phyloP scores from a whole-genome alignment of 2,113 vertebrate species.

The Equus przewalskii region DNA sequence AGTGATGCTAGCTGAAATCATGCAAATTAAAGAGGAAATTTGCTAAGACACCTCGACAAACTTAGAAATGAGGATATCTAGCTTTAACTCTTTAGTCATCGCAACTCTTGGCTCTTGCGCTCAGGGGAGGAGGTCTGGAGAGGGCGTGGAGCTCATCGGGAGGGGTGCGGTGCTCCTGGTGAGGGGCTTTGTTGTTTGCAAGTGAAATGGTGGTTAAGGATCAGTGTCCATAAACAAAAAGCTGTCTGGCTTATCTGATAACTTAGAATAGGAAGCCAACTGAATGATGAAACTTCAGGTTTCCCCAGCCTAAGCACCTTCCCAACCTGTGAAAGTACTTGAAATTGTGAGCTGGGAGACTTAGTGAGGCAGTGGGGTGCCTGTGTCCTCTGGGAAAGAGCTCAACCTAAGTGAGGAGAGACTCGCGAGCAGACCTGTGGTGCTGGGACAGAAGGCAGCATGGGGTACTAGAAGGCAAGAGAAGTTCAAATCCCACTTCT shows the following conservation, averaged over 20 bases:
- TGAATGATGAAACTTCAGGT: neutral
- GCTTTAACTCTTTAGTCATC: neutral
- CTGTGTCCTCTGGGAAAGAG: neutral
- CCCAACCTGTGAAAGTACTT: neutral
- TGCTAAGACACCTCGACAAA: conserved; percentile 56
- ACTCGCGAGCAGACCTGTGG: neutral
- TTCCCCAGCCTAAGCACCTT: neutral
- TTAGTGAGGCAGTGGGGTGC: neutral
- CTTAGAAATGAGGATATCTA: neutral
- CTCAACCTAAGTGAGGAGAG: neutral
- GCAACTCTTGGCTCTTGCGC: neutral
- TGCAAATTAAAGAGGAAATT: conserved; percentile 65
- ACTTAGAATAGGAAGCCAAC: neutral
- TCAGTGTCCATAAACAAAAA: neutral
- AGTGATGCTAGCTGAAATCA: conserved; percentile 62
- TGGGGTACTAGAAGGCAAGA: neutral
- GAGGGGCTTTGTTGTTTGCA: neutral
- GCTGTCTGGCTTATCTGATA: neutral
- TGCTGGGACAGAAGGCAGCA: neutral
- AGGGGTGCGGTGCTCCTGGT: accelerated
- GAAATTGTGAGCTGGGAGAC: neutral
- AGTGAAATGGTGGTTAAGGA: neutral
- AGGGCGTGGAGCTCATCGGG: neutral
- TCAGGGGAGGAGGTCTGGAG: neutral
- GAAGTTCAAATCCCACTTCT: neutral